These are phyloP conservation scores for Zelleria hepariella DNA, from an alignment of 2,888 invertebrate genomes.

Conservation along the genomic window DNA sequence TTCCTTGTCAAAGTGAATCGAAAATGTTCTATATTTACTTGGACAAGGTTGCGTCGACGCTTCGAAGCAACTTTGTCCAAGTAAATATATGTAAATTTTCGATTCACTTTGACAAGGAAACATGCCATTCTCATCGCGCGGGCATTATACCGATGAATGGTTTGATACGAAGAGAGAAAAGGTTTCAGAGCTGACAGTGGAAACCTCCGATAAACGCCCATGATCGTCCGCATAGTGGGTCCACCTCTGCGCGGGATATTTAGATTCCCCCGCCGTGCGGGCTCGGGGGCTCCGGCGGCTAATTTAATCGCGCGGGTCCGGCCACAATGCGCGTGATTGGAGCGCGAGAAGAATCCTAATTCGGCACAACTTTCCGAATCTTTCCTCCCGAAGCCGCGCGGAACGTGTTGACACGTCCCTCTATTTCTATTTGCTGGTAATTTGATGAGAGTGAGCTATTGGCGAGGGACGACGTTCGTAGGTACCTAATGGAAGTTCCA, in stretches of 20 bases:
- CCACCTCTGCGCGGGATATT: neutral
- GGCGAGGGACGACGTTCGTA: neutral
- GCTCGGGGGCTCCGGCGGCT: constrained; percentile 24
- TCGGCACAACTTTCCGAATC: constrained; percentile 10
- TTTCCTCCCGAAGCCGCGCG: neutral
- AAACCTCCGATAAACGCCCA: no score
- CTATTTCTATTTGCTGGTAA: neutral
- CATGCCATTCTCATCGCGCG: no score
- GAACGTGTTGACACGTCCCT: neutral
- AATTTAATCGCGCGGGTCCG: constrained; percentile 26
- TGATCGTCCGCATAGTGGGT: neutral
- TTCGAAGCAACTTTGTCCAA: no score
- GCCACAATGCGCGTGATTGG: constrained; percentile 58
- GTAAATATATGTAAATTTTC: no score
- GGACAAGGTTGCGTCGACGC: no score
- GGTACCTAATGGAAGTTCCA: neutral
- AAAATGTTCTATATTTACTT: no score
- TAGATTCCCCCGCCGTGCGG: constrained; percentile 19
- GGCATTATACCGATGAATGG: no score
- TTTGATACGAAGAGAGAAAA: no score
- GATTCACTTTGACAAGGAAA: no score
- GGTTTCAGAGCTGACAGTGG: no score
- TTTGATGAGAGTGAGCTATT: neutral
- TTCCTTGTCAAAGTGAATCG: no score
- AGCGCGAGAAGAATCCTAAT: constrained; percentile 38